Evolutionary conservation across 2,797 vertebrate species (phyloP), one percentile per base, ranked within the genome.

Genomic region (Borostomias antarcticus): DNA sequence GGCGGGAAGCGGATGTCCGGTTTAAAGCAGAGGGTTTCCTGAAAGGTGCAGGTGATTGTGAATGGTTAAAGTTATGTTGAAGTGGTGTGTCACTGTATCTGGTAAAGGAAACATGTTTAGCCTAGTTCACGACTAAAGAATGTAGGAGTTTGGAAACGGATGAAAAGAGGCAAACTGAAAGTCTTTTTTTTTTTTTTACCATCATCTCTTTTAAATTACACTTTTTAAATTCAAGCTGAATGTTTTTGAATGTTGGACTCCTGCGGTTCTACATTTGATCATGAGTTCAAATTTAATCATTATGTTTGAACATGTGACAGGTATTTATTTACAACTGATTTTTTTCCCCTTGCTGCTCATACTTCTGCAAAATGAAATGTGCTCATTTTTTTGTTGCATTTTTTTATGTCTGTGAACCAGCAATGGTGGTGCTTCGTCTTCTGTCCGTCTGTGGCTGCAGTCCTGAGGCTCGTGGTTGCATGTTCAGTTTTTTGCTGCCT

Each of bases 41-140:
- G 15, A 43, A 28, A 19, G 13, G 17, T 6, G 3, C n/a, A 17
- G 28, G 13, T 51, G 30, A 71, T 47, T 69, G 60, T 50, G 13
- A 40, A 58, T 25, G 28, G 29, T 33, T 58, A 32, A 7, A 33
- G 47, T 64, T 47, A 61, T 37, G 59, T 72, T 73, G 43, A 62
- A 71, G 78, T 25, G 3, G 28, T 50, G 43, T 10, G 21, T 43
- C 11, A 11, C 30, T 54, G 67, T 47, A 45, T 51, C 61, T 21
- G 10, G 74, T 37, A 5, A 67, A 51, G 68, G 78, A 62, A 81
- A n/a, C n/a, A n/a, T n/a, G n/a, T 59, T 85, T 64, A 64, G 67
- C 76, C 71, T 70, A 74, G 80, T 78, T 78, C 69, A 85, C 67
- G 88, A 90, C 88, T 86, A 90, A 91, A 91, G 88, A 89, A 90